A percentile compares a stretch with the other conserved stretches of the same genome.
Evolutionary conservation across 2,888 invertebrate species (phyloP).

Genomic region (Alloscopus bannaensis): DNA sequence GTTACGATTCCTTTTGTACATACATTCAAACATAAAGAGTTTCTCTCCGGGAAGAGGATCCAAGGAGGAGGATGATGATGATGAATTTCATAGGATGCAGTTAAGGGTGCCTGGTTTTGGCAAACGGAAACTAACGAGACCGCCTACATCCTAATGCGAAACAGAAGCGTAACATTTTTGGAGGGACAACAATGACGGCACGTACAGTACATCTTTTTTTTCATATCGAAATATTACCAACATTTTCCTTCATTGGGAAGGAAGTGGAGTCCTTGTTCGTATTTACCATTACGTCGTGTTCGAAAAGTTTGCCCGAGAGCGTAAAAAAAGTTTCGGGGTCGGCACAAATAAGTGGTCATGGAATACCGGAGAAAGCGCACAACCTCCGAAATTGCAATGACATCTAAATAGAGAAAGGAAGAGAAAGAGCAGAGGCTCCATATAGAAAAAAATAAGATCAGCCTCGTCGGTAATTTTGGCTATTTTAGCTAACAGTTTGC

Average conservation of each 20-base stretch:
- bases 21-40: too few species aligned
- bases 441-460: background rate
- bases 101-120: conserved; percentile 40
- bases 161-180: background rate
- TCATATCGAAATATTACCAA: conserved; percentile 15
- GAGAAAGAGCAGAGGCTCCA: background rate
- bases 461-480: background rate
- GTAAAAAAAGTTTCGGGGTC: background rate
- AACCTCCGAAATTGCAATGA: conserved; percentile 14
- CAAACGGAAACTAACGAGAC: conserved; percentile 56
- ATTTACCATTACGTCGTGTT: conserved; percentile 13
- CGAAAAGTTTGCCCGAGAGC: too few species aligned
- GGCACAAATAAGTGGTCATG: background rate
- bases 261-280: too few species aligned
- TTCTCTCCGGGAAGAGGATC: too few species aligned
- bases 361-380: conserved; percentile 12
- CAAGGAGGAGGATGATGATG: conserved; percentile 23
- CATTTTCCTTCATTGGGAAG: background rate
- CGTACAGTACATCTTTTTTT: too few species aligned
- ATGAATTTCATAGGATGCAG: conserved; percentile 15
- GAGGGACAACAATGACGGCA: background rate
- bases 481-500: background rate
- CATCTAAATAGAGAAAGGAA: conserved; percentile 5
- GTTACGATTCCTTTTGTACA: conserved; percentile 3
- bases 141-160: conserved; percentile 29